These are phyloP conservation scores for Columba janthina DNA, from an alignment of 2,113 vertebrate genomes.

Conservation along the genomic window DNA sequence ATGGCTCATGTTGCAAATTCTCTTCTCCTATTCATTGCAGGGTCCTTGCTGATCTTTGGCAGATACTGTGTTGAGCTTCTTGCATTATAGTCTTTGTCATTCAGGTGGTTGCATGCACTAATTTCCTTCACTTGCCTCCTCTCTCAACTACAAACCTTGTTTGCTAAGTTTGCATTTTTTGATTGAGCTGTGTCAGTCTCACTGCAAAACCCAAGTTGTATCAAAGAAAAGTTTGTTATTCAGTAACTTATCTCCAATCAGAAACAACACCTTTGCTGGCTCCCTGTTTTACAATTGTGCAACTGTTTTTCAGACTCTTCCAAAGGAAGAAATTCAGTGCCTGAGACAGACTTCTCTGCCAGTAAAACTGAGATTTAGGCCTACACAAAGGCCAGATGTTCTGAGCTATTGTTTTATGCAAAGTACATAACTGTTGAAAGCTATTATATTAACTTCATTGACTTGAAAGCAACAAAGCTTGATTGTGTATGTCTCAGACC, in stretches of 20 bases:
- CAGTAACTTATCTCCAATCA: background rate
- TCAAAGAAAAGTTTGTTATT: background rate
- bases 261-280: background rate
- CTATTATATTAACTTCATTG: background rate
- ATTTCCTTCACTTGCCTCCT: background rate
- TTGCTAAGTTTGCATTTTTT: background rate
- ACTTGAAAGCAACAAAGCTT: background rate
- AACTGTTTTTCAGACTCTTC: background rate
- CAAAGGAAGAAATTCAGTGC: background rate
- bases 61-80: background rate
- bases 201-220: background rate
- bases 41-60: background rate
- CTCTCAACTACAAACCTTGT: background rate
- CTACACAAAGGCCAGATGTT: background rate
- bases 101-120: background rate
- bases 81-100: background rate
- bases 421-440: background rate
- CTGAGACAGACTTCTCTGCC: background rate
- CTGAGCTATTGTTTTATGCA: constrained; percentile 1
- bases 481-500: background rate
- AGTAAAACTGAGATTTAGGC: background rate
- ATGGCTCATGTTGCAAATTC: background rate
- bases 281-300: background rate
- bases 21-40: background rate
- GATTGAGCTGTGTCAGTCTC: background rate